Base-by-base conservation (phyloP, 2,888 invertebrate species). In the Mesodorylaimus sp. region DNA sequence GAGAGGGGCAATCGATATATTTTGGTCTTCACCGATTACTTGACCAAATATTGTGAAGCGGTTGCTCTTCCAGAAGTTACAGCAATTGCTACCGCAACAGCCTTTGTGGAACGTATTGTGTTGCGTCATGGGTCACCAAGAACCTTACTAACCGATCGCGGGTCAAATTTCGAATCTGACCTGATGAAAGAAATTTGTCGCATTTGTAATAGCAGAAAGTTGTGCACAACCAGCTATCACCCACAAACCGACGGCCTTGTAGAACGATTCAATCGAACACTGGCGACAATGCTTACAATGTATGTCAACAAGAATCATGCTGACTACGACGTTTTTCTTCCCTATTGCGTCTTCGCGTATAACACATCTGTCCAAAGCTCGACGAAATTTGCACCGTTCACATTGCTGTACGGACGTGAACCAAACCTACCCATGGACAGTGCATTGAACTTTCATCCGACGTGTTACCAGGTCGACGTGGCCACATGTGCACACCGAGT, bases 231-330 rank as follows among this genome's bases (percentile, higher is more conserved):
- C 2, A 48, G 55, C 0, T 58, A 53, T 47, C 50, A 54, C 3
- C 58, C 58, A 0, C 32, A 53, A 16, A 27, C 27, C 1, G 58
- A 60, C 38, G 60, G 60, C 0, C 27, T 58, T 1, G 52, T 51
- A 1, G 60, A 60, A 50, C 36, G 54, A 3, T 53, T 55, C 29
- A 60, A 60, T 41, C 42, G 48, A 21, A 57, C 55, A 1, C 21
- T 60, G 3, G 52, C 53, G 1, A 47, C 49, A 5, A 56, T 58
- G 56, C 24, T 60, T 1, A 50, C 55, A 1, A 46, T 44, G 21
- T 59, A 54, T 36, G 54, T 58, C 7, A 48, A 48, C 7, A 23
- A 29, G 1, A n/a, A 26, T 7, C 56, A 57, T 7, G 39, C 23
- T 2, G 49, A 55, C 16, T 60, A 59, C 59, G 58, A 58, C 39